These are phyloP conservation scores for Sarcoramphus papa DNA, from an alignment of 2,797 vertebrate species.

Conservation along the genomic window DNA sequence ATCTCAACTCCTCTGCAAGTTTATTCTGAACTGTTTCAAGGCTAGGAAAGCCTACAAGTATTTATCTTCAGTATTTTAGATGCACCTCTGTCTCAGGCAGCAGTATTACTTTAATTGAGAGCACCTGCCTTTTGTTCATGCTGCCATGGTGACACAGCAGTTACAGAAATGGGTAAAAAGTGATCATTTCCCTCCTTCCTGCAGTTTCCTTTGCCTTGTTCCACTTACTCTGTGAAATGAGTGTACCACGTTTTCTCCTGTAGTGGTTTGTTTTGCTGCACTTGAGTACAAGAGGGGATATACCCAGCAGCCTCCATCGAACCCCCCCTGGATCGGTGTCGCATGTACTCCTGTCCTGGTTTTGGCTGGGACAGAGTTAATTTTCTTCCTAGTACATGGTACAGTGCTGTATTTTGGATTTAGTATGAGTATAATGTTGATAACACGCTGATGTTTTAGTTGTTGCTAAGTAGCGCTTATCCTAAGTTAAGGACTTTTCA, in stretches of 20 bases:
- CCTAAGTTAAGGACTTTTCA: no score
- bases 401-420: background rate
- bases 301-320: background rate
- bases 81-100: background rate
- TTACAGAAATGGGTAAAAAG: background rate
- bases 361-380: no score
- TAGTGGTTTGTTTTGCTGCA: background rate
- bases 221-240: background rate
- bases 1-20: background rate
- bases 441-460: background rate
- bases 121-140: background rate
- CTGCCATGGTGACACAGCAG: background rate
- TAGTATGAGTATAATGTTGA: background rate
- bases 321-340: rapidly evolving
- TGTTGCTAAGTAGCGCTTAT: background rate
- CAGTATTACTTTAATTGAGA: background rate
- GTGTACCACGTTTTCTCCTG: background rate
- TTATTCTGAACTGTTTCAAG: background rate
- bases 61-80: background rate
- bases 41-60: background rate
- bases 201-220: background rate
- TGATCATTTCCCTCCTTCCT: background rate
- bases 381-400: background rate
- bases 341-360: background rate
- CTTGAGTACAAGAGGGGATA: background rate